These are phyloP conservation scores for Drymonia ruficornis DNA, from an alignment of 2,888 invertebrate species.

Conservation along the genomic window DNA sequence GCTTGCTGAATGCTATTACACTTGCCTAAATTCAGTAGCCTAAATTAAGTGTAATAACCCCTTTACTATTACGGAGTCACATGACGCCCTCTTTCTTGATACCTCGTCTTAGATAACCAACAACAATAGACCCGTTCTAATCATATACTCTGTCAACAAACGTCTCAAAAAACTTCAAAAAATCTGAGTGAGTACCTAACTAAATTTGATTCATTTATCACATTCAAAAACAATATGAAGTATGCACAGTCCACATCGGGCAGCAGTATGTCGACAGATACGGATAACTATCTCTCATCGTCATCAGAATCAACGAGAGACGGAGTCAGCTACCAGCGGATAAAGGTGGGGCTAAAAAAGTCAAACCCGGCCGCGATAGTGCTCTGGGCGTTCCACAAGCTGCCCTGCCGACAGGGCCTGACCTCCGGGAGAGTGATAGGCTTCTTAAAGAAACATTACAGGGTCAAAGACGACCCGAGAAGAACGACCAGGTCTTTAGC, in stretches of 20 bases:
- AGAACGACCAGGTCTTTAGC: constrained; percentile 57
- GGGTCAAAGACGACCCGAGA: constrained; percentile 41
- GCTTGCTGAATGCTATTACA: too few relatives aligned
- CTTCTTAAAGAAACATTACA: constrained; percentile 59
- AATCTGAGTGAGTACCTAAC: constrained; percentile 3
- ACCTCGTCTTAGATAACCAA: too few relatives aligned
- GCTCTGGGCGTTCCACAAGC: constrained; percentile 63
- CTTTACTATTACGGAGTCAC: too few relatives aligned
- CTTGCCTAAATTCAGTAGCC: too few relatives aligned
- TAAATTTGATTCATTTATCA: neutral
- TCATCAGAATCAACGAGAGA: neutral
- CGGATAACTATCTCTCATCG: constrained; percentile 10
- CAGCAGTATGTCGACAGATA: constrained; percentile 8
- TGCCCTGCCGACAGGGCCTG: constrained; percentile 53
- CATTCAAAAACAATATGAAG: constrained; percentile 15
- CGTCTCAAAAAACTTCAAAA: constrained; percentile 13
- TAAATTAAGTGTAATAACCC: too few relatives aligned
- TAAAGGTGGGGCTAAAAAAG: constrained; percentile 46
- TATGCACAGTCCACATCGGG: constrained; percentile 4
- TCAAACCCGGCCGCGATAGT: constrained; percentile 63
- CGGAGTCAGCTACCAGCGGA: constrained; percentile 32
- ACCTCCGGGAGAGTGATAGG: constrained; percentile 59
- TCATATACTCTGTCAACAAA: neutral
- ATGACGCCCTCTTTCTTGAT: too few relatives aligned
- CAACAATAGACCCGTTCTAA: neutral